phyloP scores from a whole-genome alignment of 2,113 vertebrate species.

The Muntiacus reevesi region DNA sequence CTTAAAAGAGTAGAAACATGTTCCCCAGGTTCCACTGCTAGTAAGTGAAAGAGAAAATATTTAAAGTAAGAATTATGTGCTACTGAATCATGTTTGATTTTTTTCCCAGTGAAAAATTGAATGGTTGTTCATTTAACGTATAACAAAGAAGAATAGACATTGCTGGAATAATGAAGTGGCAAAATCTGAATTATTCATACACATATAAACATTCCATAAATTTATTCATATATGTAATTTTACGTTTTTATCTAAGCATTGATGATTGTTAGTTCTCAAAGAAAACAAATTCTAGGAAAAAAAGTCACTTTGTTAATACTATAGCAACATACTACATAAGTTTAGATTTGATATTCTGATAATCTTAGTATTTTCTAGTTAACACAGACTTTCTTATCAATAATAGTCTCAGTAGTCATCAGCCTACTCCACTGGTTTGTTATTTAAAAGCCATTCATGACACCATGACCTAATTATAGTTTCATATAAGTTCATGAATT shows the following conservation, averaged over 20 bases:
- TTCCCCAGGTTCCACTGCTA: background rate
- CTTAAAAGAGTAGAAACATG: background rate
- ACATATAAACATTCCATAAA: background rate
- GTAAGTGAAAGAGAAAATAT: background rate
- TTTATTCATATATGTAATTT: background rate
- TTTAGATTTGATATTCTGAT: background rate
- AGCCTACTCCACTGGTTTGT: background rate
- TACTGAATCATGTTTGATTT: background rate
- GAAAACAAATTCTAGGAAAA: background rate
- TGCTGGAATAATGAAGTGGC: background rate
- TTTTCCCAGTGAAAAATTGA: background rate
- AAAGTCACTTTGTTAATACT: background rate
- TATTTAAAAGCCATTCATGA: background rate
- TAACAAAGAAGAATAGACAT: background rate
- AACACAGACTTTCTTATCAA: background rate
- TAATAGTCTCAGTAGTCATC: background rate
- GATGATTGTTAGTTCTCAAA: background rate
- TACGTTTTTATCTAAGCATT: background rate
- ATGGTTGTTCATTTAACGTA: background rate
- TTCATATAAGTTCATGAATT: background rate
- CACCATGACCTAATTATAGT: background rate
- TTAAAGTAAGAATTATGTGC: background rate
- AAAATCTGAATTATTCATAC: background rate
- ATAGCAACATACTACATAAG: background rate
- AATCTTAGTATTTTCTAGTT: background rate